Evolutionary conservation across 2,888 invertebrate genomes (phyloP), one percentile per base, ranked within the genome.

Genomic region (Nomada ferruginata): DNA sequence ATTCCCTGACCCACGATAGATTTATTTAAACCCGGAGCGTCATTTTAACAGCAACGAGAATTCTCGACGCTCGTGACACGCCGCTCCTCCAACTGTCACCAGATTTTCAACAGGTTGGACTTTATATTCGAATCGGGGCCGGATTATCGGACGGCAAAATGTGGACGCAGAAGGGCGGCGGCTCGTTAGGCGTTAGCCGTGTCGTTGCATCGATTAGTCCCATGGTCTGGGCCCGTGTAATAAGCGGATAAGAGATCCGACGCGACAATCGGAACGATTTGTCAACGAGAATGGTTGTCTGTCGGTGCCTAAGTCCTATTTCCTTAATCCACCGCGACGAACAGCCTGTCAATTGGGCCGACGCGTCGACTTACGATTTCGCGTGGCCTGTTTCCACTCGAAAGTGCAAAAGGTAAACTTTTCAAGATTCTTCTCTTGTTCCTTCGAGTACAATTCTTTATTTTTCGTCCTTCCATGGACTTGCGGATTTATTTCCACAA

Each of bases 261-360:
- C 65, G 69, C 69, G 85, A 66, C 77, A 69, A 82, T 84, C 71
- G 68, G 75, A 69, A 76, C 79, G 82, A 77, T 84, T 87, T 83
- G 85, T 85, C 88, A 76, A 59, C 79, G 81, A 78, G 52, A 26
- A 59, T 53, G 79, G 52, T 29, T 53, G 55, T 61, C 61, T 4
- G 59, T 65, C 60, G 61, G 47, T 36, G n/a, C 26, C 69, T 65
- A 66, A 84, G 81, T 79, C 83, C 76, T 80, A 78, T 85, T 86
- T 82, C 75, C 83, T 87, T 89, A 87, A 83, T 85, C 83, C 84
- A 76, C 57, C 80, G 79, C 76, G 79, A 79, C 87, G 77, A 70
- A 83, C 44, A 72, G 36, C 26, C 77, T 65, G 73, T 76, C 82
- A 61, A 63, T 64, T 60, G 18, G 18, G n/a, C 75, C 63, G 42